These are phyloP conservation scores for Hylaeus anthracinus DNA, from an alignment of 1,140 invertebrate species.

Conservation along the genomic window DNA sequence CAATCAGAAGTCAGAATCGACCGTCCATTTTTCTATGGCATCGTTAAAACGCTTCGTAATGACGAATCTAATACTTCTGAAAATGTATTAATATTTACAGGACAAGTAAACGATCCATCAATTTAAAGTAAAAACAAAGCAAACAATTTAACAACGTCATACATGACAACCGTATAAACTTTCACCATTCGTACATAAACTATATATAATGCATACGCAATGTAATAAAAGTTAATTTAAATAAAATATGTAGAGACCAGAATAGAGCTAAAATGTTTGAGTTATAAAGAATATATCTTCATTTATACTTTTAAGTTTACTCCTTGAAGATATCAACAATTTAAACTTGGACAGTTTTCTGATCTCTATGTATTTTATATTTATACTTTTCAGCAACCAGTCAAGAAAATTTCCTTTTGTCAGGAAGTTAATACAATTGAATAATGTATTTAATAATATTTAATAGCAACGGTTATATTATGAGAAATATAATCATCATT, in stretches of 20 bases:
- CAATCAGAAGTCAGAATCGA: not conserved
- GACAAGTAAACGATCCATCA: not conserved
- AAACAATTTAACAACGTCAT: not conserved
- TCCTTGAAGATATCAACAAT: no score
- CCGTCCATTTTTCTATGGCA: not conserved
- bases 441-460: not conserved
- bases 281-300: no score
- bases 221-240: not conserved
- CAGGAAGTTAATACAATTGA: not conserved
- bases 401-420: no score
- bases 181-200: not conserved
- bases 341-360: no score
- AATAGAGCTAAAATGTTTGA: no score
- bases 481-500: not conserved
- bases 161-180: slow-evolving; percentile 1
- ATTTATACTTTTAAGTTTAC: no score
- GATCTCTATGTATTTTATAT: no score
- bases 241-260: no score
- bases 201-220: slow-evolving; percentile 9
- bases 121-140: not conserved
- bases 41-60: not conserved
- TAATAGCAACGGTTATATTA: not conserved
- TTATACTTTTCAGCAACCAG: no score
- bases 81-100: not conserved
- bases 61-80: not conserved